Base-by-base conservation (phyloP, 2,797 vertebrate genomes). In the Cyclopterus lumpus region DNA sequence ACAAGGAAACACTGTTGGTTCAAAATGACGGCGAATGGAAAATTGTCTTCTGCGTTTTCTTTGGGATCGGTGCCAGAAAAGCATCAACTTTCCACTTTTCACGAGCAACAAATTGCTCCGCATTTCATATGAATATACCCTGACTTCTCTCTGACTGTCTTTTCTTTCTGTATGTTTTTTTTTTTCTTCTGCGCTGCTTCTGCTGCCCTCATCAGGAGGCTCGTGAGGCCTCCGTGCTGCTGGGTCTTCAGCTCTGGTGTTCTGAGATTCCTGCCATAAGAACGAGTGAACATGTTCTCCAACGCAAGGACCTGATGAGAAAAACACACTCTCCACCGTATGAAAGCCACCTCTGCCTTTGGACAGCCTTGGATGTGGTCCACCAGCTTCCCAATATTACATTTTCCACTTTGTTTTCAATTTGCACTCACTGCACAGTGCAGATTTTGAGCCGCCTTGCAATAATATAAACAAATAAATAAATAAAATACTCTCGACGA, bases 181-280 rank as follows among this genome's bases (percentile, higher is more conserved):
- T 42, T 67, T 65, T 58, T 28, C 11, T 46, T 1, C 24, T 14
- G 22, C 68, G 65, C 73, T 75, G 78, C 78, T 83, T 88, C 91
- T 91, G 91, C 78, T 88, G 88, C 90, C 82, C 88, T 88, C 89
- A 89, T 92, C 89, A 91, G 86, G 77, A 85, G 87, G 64, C 79
- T 86, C n/a, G 22, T 22, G 65, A 81, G 83, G 80, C 83, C 77
- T 80, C 71, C 2, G 62, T 14, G 1, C 84, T 59, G 57, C 85
- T 59, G 48, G 14, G 53, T 60, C 80, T 80, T 82, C 68, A 36
- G 80, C 14, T 77, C 85, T 82, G 83, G 86, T 86, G 90, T 89
- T n/a, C n/a, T 92, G 87, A 91, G 83, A 68, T 67, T 81, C 73
- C 83, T 82, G 82, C 86, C 71, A 48, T 86, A 51, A 88, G 85